phyloP scores from a whole-genome alignment of 2,888 invertebrate genomes.

The Dynastes grantii region DNA sequence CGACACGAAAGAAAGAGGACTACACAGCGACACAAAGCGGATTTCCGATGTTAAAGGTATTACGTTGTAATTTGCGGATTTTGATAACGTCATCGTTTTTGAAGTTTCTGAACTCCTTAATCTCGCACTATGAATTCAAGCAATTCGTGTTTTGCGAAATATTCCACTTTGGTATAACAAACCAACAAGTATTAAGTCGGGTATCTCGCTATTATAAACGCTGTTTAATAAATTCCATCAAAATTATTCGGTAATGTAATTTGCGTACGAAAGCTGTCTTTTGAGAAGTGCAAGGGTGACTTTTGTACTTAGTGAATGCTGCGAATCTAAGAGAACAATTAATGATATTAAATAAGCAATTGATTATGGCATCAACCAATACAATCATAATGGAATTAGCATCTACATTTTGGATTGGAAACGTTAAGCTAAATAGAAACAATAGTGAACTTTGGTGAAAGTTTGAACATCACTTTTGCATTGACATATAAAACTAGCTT shows the following conservation, averaged over 20 bases:
- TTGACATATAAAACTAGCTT: too few relatives aligned
- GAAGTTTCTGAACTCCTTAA: conserved; percentile 18
- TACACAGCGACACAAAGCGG: conserved; percentile 1
- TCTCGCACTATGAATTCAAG: conserved; percentile 15
- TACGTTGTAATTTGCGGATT: conserved; percentile 35
- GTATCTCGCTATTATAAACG: neutral
- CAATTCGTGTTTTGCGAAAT: conserved; percentile 13
- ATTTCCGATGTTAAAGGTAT: conserved; percentile 27
- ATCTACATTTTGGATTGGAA: neutral
- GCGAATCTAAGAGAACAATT: neutral
- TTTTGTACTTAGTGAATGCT: neutral
- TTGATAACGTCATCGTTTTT: conserved; percentile 39
- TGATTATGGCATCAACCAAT: neutral
- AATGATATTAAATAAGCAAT: neutral
- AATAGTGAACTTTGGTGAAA: too few relatives aligned
- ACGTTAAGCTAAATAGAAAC: too few relatives aligned
- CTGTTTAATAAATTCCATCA: conserved; percentile 10
- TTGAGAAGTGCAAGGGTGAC: neutral
- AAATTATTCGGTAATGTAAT: conserved; percentile 23
- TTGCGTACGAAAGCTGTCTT: neutral
- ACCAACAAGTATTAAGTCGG: neutral
- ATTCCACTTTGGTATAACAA: neutral
- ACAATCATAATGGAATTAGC: neutral
- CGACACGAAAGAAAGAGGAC: neutral
- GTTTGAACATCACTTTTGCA: too few relatives aligned